Evolutionary conservation across 2,113 vertebrate species (phyloP).

Genomic region (Rhagologus leucostigma): DNA sequence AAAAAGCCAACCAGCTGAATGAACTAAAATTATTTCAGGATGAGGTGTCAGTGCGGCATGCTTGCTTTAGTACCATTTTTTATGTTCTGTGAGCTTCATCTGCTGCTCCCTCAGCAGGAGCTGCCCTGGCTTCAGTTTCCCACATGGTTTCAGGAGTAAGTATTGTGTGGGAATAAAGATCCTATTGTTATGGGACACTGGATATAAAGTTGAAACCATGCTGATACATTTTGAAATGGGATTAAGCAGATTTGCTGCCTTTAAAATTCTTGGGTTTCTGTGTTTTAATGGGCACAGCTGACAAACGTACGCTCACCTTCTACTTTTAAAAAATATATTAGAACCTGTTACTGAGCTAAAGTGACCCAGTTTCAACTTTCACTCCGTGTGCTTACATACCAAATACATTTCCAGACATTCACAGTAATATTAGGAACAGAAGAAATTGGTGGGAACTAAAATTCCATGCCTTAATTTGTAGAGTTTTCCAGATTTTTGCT

Average conservation of each 20-base stretch:
- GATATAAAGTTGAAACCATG: neutral
- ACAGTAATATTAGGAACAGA: neutral
- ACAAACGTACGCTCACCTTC: neutral
- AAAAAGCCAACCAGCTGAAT: neutral
- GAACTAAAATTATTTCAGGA: neutral
- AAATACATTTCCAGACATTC: neutral
- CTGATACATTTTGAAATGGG: neutral
- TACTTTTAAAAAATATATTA: neutral
- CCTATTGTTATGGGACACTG: neutral
- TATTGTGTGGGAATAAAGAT: conserved; percentile 4
- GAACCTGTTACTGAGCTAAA: neutral
- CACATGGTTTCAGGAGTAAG: neutral
- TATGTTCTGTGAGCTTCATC: neutral
- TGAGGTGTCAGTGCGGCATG: neutral
- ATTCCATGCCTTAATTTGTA: neutral
- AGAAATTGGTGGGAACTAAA: neutral
- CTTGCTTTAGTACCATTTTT: neutral
- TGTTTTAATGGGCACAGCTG: neutral
- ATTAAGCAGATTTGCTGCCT: neutral
- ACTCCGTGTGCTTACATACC: neutral
- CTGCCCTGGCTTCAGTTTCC: neutral
- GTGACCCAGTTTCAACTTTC: neutral
- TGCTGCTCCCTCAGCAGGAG: neutral
- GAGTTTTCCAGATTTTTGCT: neutral
- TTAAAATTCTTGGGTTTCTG: neutral